Conservation (phyloP, 2,113 vertebrate genomes). For the Solenodon paradoxus region DNA sequence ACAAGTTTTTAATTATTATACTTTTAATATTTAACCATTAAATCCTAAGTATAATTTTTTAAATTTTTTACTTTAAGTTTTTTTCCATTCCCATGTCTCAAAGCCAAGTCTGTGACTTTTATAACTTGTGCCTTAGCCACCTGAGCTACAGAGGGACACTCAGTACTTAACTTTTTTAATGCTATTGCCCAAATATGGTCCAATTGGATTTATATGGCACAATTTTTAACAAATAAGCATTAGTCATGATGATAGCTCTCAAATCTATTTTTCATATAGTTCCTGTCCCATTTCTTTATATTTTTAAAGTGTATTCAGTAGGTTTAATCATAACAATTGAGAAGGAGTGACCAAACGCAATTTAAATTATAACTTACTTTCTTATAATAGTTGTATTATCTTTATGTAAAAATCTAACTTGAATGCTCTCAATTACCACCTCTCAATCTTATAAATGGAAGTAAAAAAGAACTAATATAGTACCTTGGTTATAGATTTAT, state of each 20-base stretch:
- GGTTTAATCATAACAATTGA: neutral
- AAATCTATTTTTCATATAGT: constrained; percentile 10
- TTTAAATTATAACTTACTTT: neutral
- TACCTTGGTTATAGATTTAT: neutral
- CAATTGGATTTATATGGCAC: neutral
- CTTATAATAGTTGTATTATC: neutral
- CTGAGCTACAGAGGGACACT: too few species aligned
- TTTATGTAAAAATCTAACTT: neutral
- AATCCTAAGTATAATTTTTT: neutral
- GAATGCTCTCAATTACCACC: neutral
- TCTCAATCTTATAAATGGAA: neutral
- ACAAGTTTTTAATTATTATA: neutral
- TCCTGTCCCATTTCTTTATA: neutral
- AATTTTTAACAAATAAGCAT: neutral
- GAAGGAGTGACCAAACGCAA: neutral
- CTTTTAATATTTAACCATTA: constrained; percentile 3
- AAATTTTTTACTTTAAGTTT: too few species aligned
- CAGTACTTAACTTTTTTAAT: too few species aligned
- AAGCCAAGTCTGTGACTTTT: too few species aligned
- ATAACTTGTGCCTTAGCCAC: too few species aligned
- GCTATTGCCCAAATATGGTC: neutral
- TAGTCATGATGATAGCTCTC: neutral
- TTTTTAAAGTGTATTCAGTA: neutral
- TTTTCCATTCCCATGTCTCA: too few species aligned
- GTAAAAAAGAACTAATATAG: neutral